A percentile compares a stretch with the other conserved stretches of the same genome.
These are phyloP conservation scores for Iselma pallidipennis DNA, from an alignment of 2,888 invertebrate genomes.

Conservation along the genomic window DNA sequence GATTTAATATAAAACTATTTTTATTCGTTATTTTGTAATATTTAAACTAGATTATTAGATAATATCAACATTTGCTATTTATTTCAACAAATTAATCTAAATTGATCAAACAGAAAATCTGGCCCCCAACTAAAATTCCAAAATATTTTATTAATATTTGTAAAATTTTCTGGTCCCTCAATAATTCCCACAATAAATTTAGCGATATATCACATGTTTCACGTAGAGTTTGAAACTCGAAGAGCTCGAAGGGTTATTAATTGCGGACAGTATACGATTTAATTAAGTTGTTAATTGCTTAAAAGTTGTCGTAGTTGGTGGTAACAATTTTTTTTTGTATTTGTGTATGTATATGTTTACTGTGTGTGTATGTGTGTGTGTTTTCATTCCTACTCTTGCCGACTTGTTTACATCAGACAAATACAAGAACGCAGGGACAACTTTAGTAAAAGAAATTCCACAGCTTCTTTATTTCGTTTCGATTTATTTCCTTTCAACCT, in stretches of 20 bases:
- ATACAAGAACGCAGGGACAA: conserved; percentile 9
- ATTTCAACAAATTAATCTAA: neutral
- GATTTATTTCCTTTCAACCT: conserved; percentile 7
- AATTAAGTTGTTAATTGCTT: conserved; percentile 25
- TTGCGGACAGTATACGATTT: conserved; percentile 16
- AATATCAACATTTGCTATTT: neutral
- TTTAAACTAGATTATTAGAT: neutral
- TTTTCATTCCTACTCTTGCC: neutral
- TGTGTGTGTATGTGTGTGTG: neutral
- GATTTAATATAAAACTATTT: too few relatives aligned
- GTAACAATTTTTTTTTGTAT: neutral
- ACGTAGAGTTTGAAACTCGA: conserved; percentile 15
- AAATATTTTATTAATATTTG: neutral
- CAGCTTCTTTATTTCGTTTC: conserved; percentile 13
- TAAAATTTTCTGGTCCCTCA: conserved; percentile 1
- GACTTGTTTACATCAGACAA: conserved; percentile 20
- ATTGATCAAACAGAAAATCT: neutral
- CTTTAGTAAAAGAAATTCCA: conserved; percentile 11
- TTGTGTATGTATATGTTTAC: neutral
- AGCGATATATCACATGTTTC: conserved; percentile 20
- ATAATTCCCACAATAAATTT: conserved; percentile 22
- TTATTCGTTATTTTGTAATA: conserved; percentile 5
- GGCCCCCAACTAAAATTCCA: neutral
- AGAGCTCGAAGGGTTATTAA: conserved; percentile 16
- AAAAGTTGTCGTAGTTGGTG: conserved; percentile 14